Base-by-base conservation (phyloP, 2,888 invertebrate genomes). In the Entomobrya proxima region DNA sequence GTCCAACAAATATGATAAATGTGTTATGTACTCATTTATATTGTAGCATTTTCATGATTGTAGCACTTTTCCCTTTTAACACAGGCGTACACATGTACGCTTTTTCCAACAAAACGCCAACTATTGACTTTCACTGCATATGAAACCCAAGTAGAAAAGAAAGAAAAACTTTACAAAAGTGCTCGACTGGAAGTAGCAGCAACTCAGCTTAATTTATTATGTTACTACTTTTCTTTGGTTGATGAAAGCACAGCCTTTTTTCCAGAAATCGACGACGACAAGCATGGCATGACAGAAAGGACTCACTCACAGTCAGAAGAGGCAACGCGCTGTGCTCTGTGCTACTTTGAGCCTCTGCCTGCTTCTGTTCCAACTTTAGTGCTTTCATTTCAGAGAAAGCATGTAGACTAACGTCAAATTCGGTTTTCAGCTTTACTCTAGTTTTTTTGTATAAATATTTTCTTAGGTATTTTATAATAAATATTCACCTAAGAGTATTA, bases 121-220 rank as follows among this genome's bases (percentile, higher is more conserved):
- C 69, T 55, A 80, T 80, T 80, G 80, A 80, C 80, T 69, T 80
- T 80, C 80, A 80, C 69, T 55, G 40, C 18, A 64, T 15, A n/a
- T n/a, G n/a, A n/a, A n/a, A n/a, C n/a, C 15, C 18, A 27, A 55
- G 13, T 55, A 13, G 55, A 7, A 55, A 13, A 27, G 11, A 5
- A 55, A 24, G 2, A 5, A 27, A 27, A 1, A 11, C 27, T 55
- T 9, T 32, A 27, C 58, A 30, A 58, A 58, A 15, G 1, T 58
- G 27, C 32, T 18, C 35, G 37, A 18, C n/a, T 21, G 64, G 18
- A 15, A 58, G 64, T 9, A 5, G 64, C 18, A 64, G 64, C 9
- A 35, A 9, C 13, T 30, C n/a, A n/a, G n/a, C n/a, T n/a, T n/a
- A n/a, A n/a, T n/a, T n/a, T 50, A n/a, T 18, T 50, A 50, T 50